These are phyloP conservation scores for Therioaphis trifolii DNA, from an alignment of 2,888 invertebrate species.

Conservation along the genomic window DNA sequence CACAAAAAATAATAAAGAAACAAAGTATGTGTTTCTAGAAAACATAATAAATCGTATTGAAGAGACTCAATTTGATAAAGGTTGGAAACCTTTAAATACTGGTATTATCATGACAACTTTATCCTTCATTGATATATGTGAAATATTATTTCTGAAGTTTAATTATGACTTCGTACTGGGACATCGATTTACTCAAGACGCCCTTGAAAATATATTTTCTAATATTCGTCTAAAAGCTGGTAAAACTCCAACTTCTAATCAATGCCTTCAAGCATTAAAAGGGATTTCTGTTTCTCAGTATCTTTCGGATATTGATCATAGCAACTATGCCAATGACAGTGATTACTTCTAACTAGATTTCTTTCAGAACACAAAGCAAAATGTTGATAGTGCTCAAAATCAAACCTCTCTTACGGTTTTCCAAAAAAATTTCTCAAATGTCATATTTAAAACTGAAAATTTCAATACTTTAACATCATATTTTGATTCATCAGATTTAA, in stretches of 20 bases:
- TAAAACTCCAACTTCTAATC: slow-evolving; percentile 17
- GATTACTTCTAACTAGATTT: slow-evolving; percentile 37
- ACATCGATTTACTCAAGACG: slow-evolving; percentile 37
- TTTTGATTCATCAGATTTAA: slow-evolving; percentile 2
- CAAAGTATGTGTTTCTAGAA: no score
- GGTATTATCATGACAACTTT: slow-evolving; percentile 36
- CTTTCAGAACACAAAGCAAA: not conserved
- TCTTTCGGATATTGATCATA: slow-evolving; percentile 19
- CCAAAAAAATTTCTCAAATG: no score
- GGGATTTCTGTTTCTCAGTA: slow-evolving; percentile 19
- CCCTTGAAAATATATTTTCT: slow-evolving; percentile 36
- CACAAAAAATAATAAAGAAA: no score
- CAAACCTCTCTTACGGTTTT: no score
- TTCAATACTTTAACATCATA: not conserved
- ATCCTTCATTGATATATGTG: slow-evolving; percentile 23
- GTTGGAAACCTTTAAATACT: slow-evolving; percentile 40
- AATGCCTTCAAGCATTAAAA: slow-evolving; percentile 28
- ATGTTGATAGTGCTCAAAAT: no score
- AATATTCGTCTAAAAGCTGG: slow-evolving; percentile 24
- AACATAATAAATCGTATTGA: no score
- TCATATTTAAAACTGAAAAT: no score
- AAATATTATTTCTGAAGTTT: not conserved
- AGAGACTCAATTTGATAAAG: slow-evolving; percentile 1
- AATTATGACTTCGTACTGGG: slow-evolving; percentile 23
- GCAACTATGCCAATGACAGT: slow-evolving; percentile 24